Evolutionary conservation across 2,797 vertebrate species (phyloP).

Genomic region (Myotis planiceps): DNA sequence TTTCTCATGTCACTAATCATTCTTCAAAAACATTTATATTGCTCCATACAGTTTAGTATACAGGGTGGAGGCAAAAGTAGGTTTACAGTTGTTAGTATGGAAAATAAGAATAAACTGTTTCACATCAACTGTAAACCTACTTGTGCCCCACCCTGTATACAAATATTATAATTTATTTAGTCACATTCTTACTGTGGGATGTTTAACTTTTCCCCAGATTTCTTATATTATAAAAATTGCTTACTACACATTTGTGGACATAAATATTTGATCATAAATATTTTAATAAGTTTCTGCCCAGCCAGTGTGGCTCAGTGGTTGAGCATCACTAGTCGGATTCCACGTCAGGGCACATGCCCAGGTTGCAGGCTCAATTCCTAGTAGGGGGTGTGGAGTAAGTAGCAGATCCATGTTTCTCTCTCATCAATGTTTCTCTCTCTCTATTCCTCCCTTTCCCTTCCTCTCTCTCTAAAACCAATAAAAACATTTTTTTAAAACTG

Average conservation of each 20-base stretch:
- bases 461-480: neutral
- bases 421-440: too few species aligned
- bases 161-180: neutral
- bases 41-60: neutral
- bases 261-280: constrained; percentile 28
- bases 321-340: neutral
- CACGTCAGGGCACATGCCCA: neutral
- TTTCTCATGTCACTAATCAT: neutral
- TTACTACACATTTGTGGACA: neutral
- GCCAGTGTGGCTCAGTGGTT: too few species aligned
- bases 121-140: too few species aligned
- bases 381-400: too few species aligned
- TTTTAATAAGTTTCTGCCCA: neutral
- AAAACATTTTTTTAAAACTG: neutral
- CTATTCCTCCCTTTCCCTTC: neutral
- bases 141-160: neutral
- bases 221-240: constrained; percentile 15
- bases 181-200: neutral
- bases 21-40: neutral
- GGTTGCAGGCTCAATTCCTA: too few species aligned
- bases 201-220: neutral
- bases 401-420: too few species aligned
- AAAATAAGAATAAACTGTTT: too few species aligned
- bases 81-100: too few species aligned
- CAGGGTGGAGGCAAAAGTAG: too few species aligned